phyloP scores from a whole-genome alignment of 1,140 invertebrate species.

The Sminthurides bifidus region DNA sequence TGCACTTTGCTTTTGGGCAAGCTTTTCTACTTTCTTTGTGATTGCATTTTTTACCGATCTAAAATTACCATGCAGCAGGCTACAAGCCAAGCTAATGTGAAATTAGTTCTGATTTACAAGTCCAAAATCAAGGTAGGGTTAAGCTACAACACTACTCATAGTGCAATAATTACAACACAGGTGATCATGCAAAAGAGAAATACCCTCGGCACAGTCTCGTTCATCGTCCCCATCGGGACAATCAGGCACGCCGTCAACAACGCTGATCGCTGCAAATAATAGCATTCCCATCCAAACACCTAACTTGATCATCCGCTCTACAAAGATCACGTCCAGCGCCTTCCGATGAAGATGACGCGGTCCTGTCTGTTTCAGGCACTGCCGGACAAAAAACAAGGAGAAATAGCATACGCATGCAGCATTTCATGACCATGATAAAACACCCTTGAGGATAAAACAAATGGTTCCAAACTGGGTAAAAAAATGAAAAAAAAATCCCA shows the following conservation, averaged over 20 bases:
- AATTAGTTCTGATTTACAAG: background rate
- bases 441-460: no score
- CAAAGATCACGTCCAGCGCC: no score
- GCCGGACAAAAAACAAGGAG: no score
- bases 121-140: background rate
- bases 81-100: background rate
- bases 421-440: no score
- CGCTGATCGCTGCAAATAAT: slow-evolving; percentile 44
- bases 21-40: no score
- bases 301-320: slow-evolving; percentile 44
- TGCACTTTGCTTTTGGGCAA: no score
- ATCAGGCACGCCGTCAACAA: slow-evolving; percentile 35
- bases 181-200: slow-evolving; percentile 4
- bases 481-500: no score
- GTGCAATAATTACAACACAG: background rate
- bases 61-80: background rate
- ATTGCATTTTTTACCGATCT: background rate
- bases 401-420: no score
- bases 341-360: no score
- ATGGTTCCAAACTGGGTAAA: no score
- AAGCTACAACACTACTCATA: background rate
- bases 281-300: slow-evolving; percentile 36
- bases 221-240: slow-evolving; percentile 37
- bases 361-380: no score
- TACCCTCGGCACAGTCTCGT: slow-evolving; percentile 26